Evolutionary conservation across 53 echinoderm and acorn worm species (phyloP).

Genomic region (Paelopatides confundens): DNA sequence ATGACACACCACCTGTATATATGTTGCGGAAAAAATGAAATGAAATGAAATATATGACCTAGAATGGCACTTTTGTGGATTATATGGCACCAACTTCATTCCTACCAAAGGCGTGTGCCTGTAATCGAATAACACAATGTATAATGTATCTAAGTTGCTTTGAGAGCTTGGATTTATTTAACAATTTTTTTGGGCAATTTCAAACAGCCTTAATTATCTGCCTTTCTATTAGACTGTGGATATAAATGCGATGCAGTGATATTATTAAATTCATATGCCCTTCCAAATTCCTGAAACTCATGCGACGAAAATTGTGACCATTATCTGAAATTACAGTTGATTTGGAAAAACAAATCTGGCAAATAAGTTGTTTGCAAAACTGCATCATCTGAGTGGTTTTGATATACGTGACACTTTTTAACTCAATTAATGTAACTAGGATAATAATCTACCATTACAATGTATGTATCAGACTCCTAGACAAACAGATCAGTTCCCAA

Average conservation of each 20-base stretch:
- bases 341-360: neutral
- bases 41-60: too few species aligned
- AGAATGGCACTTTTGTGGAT: too few species aligned
- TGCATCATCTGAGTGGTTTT: neutral
- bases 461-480: neutral
- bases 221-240: neutral
- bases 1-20: too few species aligned
- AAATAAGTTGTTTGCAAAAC: conserved; percentile 9
- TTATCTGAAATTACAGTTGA: neutral
- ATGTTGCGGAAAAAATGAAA: too few species aligned
- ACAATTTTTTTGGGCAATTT: neutral
- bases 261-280: neutral
- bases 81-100: too few species aligned
- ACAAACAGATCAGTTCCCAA: conserved; percentile 11
- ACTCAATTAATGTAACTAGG: conserved; percentile 20
- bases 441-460: conserved; percentile 36
- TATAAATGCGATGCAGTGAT: neutral
- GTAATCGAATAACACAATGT: neutral
- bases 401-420: neutral
- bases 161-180: neutral
- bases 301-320: neutral
- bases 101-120: neutral
- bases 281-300: neutral
- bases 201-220: conserved; percentile 4
- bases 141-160: neutral